Base-by-base conservation (phyloP, 2,797 vertebrate genomes). In the Malurus leucopterus region DNA sequence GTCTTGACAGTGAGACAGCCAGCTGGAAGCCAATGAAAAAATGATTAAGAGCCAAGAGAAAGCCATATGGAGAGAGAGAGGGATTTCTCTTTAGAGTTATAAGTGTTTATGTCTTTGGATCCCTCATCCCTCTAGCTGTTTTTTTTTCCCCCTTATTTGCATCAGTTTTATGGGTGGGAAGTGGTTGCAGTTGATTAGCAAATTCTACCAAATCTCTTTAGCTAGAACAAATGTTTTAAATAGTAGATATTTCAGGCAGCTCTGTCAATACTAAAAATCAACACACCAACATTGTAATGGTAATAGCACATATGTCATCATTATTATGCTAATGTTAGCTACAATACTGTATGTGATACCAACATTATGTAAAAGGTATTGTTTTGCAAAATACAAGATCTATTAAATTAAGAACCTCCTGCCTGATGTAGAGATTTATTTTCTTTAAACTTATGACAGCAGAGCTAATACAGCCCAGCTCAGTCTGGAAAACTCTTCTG, bases 11-110 rank as follows among this genome's bases (percentile, higher is more conserved):
- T 93, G 93, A 94, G 92, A 90, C 92, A 93, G 87, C 89, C 91
- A 94, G 93, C 93, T 95, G 92, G 94, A 95, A 93, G 71, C 80
- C 87, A 86, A 73, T 88, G 92, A 94, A 84, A 88, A 93, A 83
- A 93, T 89, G 93, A 92, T 88, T 79, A 91, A 82, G 91, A 95
- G 95, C 95, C 92, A 95, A 95, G 92, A 95, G 36, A 88, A 85
- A 95, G 92, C 77, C 94, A 95, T 93, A 94, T 93, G 93, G 95
- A 88, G 87, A 91, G 84, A 92, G 91, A 93, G 91, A 81, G 82
- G 93, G 80, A 82, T 95, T 95, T 95, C 92, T 94, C 92, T 89
- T 88, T 90, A 67, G 76, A 93, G 53, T 93, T 95, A 71, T 57
- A 91, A 95, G 89, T 92, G 92, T 93, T 94, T 95, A 85, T 89